Conservation (phyloP, 2,113 vertebrate genomes). For the Triplophysa siluroides region DNA sequence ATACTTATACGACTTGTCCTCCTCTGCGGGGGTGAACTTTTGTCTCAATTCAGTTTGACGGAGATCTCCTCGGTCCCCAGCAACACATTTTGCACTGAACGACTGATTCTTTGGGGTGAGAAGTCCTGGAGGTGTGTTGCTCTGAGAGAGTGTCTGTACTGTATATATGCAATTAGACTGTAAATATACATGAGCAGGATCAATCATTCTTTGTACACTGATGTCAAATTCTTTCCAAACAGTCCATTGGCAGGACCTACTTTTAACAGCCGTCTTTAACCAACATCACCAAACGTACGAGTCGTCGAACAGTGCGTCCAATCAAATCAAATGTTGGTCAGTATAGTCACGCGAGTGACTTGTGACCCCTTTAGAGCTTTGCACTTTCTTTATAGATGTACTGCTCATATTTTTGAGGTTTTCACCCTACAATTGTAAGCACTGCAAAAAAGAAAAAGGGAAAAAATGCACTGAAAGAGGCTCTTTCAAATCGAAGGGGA, state of each 20-base stretch:
- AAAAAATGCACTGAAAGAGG: slow-evolving; percentile 15
- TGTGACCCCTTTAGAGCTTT: slow-evolving; percentile 41
- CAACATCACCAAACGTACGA: background rate
- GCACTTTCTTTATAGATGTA: slow-evolving; percentile 37
- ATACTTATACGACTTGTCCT: background rate
- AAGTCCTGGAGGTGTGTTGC: slow-evolving; percentile 25
- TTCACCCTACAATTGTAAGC: slow-evolving; percentile 50
- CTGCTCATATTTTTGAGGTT: slow-evolving; percentile 49
- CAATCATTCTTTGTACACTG: slow-evolving; percentile 51
- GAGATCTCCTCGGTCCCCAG: slow-evolving; percentile 11
- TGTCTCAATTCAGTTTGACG: background rate
- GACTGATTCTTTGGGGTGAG: slow-evolving; percentile 19
- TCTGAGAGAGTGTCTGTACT: slow-evolving; percentile 43
- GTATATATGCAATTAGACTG: slow-evolving; percentile 54
- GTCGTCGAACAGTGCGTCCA: slow-evolving; percentile 18
- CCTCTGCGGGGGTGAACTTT: background rate
- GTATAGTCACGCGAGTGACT: slow-evolving; percentile 13
- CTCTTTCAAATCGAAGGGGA: background rate
- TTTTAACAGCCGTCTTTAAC: slow-evolving; percentile 18
- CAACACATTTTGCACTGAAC: slow-evolving; percentile 16
- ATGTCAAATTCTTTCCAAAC: slow-evolving; percentile 51
- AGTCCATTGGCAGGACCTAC: slow-evolving; percentile 30
- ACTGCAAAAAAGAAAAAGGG: slow-evolving; percentile 26
- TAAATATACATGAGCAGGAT: slow-evolving; percentile 43
- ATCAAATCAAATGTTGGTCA: slow-evolving; percentile 10